A percentile compares a stretch with the other conserved stretches of the same genome.
These are phyloP conservation scores for Cotesia chilonis DNA, from an alignment of 1,140 invertebrate genomes.

Conservation along the genomic window DNA sequence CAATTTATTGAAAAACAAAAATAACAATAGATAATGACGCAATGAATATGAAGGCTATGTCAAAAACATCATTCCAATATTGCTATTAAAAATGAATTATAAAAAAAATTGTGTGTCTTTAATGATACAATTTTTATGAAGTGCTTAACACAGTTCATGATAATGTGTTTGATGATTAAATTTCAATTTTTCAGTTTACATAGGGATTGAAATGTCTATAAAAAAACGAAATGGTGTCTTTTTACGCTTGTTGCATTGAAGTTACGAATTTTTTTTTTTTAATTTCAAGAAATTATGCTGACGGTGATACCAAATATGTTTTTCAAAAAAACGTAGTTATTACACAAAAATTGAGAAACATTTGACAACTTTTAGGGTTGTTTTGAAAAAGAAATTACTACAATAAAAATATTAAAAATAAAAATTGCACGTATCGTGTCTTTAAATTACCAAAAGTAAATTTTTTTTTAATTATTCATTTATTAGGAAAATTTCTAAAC, in stretches of 20 bases:
- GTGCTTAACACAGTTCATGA: not conserved
- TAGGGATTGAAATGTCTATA: conserved; percentile 42
- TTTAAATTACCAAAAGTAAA: too few relatives aligned
- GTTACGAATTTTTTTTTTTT: not conserved
- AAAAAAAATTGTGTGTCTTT: not conserved
- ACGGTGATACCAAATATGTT: too few relatives aligned
- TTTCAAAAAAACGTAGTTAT: too few relatives aligned
- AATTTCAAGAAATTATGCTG: not conserved
- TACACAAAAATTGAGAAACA: too few relatives aligned
- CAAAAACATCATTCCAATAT: not conserved
- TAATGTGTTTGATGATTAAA: conserved; percentile 37
- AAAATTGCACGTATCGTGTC: too few relatives aligned
- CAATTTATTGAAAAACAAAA: not conserved
- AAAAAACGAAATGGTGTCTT: conserved; percentile 43
- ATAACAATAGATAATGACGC: conserved; percentile 2
- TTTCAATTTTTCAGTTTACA: conserved; percentile 37
- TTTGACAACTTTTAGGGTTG: too few relatives aligned
- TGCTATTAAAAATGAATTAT: conserved; percentile 8
- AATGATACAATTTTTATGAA: not conserved
- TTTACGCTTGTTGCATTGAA: conserved; percentile 44
- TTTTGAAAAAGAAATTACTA: too few relatives aligned
- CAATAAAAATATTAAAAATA: too few relatives aligned
- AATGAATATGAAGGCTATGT: not conserved
- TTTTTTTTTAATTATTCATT: too few relatives aligned
- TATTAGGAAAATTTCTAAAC: too few relatives aligned